Percentiles rank a stretch among this genome's conserved stretches.
Evolutionary conservation across 2,113 vertebrate genomes (phyloP).

Genomic region (Speoplatyrhinus poulsoni): DNA sequence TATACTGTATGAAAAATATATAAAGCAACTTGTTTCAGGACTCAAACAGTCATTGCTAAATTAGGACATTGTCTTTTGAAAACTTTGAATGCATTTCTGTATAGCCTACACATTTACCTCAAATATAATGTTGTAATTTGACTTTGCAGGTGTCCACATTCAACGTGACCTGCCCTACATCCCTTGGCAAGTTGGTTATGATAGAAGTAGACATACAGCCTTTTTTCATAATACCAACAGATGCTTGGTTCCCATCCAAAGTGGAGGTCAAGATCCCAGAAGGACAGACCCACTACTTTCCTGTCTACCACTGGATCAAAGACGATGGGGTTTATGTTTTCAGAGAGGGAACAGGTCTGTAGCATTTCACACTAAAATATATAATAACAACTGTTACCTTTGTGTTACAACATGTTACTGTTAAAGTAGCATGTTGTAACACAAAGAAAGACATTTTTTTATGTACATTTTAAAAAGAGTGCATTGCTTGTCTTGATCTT

Average conservation of each 20-base stretch:
- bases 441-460: background rate
- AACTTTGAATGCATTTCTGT: no score
- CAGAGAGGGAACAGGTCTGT: constrained; percentile 62
- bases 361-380: background rate
- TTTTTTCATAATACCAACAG: constrained; percentile 5
- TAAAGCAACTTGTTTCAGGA: no score
- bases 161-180: no score
- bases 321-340: constrained; percentile 36
- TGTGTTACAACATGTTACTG: background rate
- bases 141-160: no score
- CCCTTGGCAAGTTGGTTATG: no score
- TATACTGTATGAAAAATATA: no score
- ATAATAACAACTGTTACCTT: background rate
- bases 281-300: constrained; percentile 45
- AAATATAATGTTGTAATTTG: no score
- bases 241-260: constrained; percentile 62
- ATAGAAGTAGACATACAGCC: no score
- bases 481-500: background rate
- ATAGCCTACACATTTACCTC: no score
- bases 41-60: no score
- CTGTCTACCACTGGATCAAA: constrained; percentile 40
- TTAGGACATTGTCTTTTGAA: no score
- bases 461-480: no score
- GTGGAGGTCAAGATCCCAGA: constrained; percentile 50
- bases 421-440: background rate